phyloP scores from a whole-genome alignment of 2,113 vertebrate genomes.

The Mormyrus lacerda region DNA sequence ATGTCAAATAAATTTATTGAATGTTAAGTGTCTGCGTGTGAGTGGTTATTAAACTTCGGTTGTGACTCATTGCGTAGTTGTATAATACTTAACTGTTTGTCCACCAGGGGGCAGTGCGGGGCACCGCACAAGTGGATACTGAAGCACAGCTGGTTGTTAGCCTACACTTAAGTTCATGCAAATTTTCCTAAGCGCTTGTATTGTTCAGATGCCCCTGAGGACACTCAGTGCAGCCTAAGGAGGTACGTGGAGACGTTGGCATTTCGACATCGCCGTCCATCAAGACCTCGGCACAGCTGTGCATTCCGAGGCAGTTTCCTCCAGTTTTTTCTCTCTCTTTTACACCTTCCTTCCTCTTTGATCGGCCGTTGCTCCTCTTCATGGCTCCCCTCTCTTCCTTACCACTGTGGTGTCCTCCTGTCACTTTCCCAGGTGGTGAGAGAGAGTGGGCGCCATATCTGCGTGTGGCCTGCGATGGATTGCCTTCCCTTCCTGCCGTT shows the following conservation, averaged over 20 bases:
- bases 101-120: neutral
- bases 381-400: neutral
- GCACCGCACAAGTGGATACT: neutral
- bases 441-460: neutral
- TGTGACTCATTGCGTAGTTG: neutral
- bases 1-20: constrained; percentile 56
- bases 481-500: neutral
- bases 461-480: neutral
- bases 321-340: neutral
- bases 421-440: neutral
- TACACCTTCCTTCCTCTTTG: neutral
- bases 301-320: neutral
- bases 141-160: neutral
- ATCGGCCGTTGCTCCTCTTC: neutral
- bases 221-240: neutral
- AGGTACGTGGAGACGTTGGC: neutral
- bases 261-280: neutral
- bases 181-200: neutral
- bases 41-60: neutral
- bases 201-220: neutral
- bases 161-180: neutral
- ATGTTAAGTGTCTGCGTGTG: constrained; percentile 35
- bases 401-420: neutral
- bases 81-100: neutral
- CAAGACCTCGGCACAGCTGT: neutral